Conservation (phyloP, 2,797 vertebrate species). For the Sciurus carolinensis region DNA sequence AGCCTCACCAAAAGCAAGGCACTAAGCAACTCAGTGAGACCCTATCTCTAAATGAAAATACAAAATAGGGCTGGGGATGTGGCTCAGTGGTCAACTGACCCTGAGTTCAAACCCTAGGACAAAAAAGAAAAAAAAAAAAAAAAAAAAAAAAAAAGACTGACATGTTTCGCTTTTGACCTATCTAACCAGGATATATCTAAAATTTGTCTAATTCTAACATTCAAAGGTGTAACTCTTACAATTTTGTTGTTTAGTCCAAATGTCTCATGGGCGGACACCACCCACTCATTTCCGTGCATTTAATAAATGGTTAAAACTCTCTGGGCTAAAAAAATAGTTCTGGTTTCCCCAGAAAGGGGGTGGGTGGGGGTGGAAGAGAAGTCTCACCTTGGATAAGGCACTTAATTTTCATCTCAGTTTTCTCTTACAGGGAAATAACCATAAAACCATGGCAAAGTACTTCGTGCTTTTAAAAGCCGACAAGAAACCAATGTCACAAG, state of each 20-base stretch:
- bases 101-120: no score
- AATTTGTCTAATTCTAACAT: conserved; percentile 57
- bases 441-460: conserved; percentile 24
- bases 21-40: no score
- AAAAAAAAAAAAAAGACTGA: not conserved
- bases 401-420: conserved; percentile 22
- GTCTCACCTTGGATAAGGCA: conserved; percentile 25
- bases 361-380: not conserved
- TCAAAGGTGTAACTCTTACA: not conserved
- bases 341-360: not conserved
- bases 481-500: conserved; percentile 10
- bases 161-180: conserved; percentile 47
- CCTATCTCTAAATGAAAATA: no score
- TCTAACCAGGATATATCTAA: conserved; percentile 43
- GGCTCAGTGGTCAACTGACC: no score
- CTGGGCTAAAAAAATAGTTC: conserved; percentile 40
- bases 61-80: no score
- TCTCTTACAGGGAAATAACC: conserved; percentile 21
- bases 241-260: conserved; percentile 15
- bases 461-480: conserved; percentile 12
- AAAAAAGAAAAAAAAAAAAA: no score
- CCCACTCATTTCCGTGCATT: not conserved
- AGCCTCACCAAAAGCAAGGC: no score
- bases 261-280: not conserved
- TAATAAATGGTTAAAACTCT: conserved; percentile 12